Conservation (phyloP, 30 jellyfish, hydroid and myxozoan genomes). For the Calvadosia cruxmelitensis region DNA sequence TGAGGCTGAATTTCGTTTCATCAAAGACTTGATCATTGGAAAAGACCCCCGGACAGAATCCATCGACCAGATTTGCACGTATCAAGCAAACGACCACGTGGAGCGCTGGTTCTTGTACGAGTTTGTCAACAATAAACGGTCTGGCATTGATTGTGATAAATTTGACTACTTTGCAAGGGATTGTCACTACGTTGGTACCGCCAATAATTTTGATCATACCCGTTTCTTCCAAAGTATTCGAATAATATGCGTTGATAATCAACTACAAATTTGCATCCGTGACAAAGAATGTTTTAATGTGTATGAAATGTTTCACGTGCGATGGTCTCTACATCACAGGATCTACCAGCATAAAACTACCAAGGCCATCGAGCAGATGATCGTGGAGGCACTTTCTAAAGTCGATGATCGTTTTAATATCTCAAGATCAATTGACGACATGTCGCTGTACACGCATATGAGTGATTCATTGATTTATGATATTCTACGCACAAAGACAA, state of each 20-base stretch:
- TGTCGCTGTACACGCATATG: conserved; percentile 25
- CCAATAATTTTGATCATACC: conserved; percentile 38
- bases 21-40: conserved; percentile 63
- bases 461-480: conserved; percentile 52
- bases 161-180: conserved; percentile 67
- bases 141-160: conserved; percentile 71
- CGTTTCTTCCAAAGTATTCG: conserved; percentile 43
- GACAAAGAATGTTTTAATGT: conserved; percentile 44
- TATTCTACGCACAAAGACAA: conserved; percentile 12
- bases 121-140: conserved; percentile 48
- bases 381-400: conserved; percentile 42
- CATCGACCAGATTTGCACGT: conserved; percentile 16
- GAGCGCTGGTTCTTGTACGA: conserved; percentile 54
- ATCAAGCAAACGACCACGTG: conserved; percentile 9
- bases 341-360: conserved; percentile 66
- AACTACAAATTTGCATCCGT: conserved; percentile 38
- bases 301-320: conserved; percentile 57
- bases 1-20: conserved; percentile 25
- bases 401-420: conserved; percentile 33
- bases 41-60: conserved; percentile 29
- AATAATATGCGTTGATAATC: conserved; percentile 47
- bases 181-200: conserved; percentile 39
- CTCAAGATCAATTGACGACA: conserved; percentile 25
- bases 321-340: conserved; percentile 72
- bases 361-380: conserved; percentile 46